Percentiles rank a stretch among this genome's conserved stretches.
Evolutionary conservation across 2,888 invertebrate species (phyloP).

Genomic region (Ernsta delagoae): DNA sequence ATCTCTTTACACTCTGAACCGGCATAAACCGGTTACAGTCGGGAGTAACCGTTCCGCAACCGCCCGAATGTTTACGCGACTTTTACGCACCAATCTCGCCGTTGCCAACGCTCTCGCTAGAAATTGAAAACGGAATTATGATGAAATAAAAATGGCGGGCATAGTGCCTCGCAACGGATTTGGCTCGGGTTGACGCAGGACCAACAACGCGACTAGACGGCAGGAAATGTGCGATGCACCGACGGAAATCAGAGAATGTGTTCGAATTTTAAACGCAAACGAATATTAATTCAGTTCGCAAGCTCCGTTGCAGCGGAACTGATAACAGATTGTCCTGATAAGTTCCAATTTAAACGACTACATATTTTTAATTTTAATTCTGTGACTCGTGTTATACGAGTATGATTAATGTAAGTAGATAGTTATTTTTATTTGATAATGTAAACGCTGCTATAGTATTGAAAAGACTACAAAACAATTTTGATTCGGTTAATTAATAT

Average conservation of each 20-base stretch:
- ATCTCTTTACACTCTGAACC: slow-evolving; percentile 78
- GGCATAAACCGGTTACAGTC: slow-evolving; percentile 77
- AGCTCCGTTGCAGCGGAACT: slow-evolving; percentile 40
- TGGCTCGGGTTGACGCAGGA: slow-evolving; percentile 38
- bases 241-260: slow-evolving; percentile 68
- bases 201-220: slow-evolving; percentile 53
- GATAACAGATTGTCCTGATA: slow-evolving; percentile 20
- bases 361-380: no score
- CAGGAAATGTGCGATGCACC: slow-evolving; percentile 64
- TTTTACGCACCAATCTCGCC: slow-evolving; percentile 80
- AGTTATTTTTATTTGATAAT: no score
- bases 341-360: background rate
- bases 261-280: slow-evolving; percentile 66
- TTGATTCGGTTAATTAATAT: no score
- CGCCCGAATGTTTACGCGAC: slow-evolving; percentile 78
- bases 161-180: slow-evolving; percentile 45
- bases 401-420: no score
- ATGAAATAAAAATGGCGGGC: slow-evolving; percentile 50
- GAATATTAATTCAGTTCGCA: slow-evolving; percentile 51
- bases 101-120: slow-evolving; percentile 57
- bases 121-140: slow-evolving; percentile 81
- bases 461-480: no score
- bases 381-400: background rate
- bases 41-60: slow-evolving; percentile 71
- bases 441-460: no score